phyloP scores from a whole-genome alignment of 2,797 vertebrate genomes.

The Ctenopoma multispine region DNA sequence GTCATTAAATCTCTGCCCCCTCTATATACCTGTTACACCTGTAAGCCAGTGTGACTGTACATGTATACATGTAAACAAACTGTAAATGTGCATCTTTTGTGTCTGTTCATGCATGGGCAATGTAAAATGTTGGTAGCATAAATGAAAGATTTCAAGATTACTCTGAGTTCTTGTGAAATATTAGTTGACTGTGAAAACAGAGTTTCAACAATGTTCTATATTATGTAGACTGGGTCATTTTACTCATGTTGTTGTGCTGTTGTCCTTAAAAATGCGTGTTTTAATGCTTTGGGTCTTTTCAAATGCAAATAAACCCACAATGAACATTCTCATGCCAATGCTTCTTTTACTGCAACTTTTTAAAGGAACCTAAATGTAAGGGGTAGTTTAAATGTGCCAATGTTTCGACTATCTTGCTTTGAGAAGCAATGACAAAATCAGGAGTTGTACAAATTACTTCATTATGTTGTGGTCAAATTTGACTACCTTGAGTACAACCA shows the following conservation, averaged over 20 bases:
- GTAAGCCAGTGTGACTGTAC: constrained; percentile 32
- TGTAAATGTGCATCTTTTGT: constrained; percentile 35
- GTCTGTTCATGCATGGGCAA: constrained; percentile 1
- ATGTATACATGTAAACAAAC: constrained; percentile 30
- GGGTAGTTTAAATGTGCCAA: neutral
- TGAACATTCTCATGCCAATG: constrained; percentile 7
- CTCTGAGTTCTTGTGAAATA: constrained; percentile 18
- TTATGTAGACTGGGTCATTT: neutral
- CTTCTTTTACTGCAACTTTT: neutral
- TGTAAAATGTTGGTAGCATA: neutral
- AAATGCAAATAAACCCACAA: constrained; percentile 39
- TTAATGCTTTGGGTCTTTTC: constrained; percentile 12
- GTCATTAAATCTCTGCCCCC: constrained; percentile 26
- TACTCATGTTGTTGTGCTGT: constrained; percentile 39
- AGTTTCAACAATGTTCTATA: neutral
- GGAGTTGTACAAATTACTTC: too few relatives aligned
- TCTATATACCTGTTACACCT: neutral
- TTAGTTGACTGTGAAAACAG: neutral
- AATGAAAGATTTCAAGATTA: constrained; percentile 15
- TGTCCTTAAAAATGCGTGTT: neutral
- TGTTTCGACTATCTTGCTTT: neutral
- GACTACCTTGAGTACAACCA: too few relatives aligned
- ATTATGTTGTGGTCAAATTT: too few relatives aligned
- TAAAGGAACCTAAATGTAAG: neutral
- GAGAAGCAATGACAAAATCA: neutral